These are phyloP conservation scores for Sclerodermus sp. DNA, from an alignment of 2,888 invertebrate genomes.

Conservation along the genomic window DNA sequence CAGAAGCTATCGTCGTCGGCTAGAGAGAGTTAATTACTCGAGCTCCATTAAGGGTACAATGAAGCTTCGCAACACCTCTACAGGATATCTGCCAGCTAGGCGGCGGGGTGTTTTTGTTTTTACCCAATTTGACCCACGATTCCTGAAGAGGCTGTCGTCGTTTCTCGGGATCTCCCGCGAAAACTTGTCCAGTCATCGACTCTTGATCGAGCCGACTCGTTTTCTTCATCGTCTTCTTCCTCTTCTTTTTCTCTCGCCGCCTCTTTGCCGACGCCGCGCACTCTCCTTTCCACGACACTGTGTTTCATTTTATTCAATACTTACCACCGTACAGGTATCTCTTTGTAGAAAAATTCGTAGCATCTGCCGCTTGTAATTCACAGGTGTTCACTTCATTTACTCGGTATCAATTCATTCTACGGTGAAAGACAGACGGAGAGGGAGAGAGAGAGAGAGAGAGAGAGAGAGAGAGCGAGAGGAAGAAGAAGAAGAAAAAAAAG, in stretches of 20 bases:
- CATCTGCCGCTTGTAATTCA: no score
- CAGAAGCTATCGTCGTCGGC: no score
- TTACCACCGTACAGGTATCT: no score
- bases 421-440: no score
- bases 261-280: neutral
- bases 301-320: slow-evolving; percentile 11
- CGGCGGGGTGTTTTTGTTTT: slow-evolving; percentile 43
- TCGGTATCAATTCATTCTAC: no score
- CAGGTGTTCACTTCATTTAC: no score
- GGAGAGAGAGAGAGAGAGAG: no score
- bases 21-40: no score
- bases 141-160: slow-evolving; percentile 31
- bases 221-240: slow-evolving; percentile 8
- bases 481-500: no score
- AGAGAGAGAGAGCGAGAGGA: no score
- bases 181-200: slow-evolving; percentile 51
- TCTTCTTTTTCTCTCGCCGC: neutral
- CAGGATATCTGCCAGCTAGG: neutral
- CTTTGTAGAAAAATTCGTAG: no score
- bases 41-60: no score
- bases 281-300: neutral
- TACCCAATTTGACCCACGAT: slow-evolving; percentile 44
- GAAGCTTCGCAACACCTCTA: neutral
- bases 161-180: slow-evolving; percentile 31
- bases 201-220: slow-evolving; percentile 50